Percentiles rank a stretch among this genome's conserved stretches.
Evolutionary conservation across 2,113 vertebrate genomes (phyloP).

Genomic region (Elachura formosa): DNA sequence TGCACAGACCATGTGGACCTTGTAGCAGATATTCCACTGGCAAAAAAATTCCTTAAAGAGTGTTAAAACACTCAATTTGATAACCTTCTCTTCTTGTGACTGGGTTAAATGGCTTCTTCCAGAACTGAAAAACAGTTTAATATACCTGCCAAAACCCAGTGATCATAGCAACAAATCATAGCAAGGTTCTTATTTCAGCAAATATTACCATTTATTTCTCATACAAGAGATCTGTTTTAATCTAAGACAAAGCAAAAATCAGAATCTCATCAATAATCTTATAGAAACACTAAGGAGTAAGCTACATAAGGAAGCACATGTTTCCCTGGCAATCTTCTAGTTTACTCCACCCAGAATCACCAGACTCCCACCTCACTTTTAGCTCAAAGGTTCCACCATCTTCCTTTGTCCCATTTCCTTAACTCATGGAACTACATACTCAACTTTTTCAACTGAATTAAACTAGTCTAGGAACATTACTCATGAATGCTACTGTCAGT

Average conservation of each 20-base stretch:
- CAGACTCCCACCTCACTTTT: neutral
- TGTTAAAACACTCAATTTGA: neutral
- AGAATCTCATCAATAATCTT: neutral
- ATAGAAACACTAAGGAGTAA: neutral
- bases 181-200: neutral
- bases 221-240: neutral
- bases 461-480: neutral
- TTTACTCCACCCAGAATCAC: neutral
- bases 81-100: neutral
- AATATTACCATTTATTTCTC: neutral
- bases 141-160: neutral
- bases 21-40: neutral
- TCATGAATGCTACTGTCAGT: neutral
- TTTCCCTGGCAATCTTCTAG: neutral
- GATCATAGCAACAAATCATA: neutral
- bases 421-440: neutral
- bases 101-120: neutral
- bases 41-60: neutral
- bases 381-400: neutral
- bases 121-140: neutral
- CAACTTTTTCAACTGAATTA: neutral
- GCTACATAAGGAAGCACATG: neutral
- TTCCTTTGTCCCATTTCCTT: neutral
- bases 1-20: neutral
- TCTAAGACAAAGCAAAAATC: neutral